These are phyloP conservation scores for Rhyacophila brunnea DNA, from an alignment of 1,140 invertebrate species.

Conservation along the genomic window DNA sequence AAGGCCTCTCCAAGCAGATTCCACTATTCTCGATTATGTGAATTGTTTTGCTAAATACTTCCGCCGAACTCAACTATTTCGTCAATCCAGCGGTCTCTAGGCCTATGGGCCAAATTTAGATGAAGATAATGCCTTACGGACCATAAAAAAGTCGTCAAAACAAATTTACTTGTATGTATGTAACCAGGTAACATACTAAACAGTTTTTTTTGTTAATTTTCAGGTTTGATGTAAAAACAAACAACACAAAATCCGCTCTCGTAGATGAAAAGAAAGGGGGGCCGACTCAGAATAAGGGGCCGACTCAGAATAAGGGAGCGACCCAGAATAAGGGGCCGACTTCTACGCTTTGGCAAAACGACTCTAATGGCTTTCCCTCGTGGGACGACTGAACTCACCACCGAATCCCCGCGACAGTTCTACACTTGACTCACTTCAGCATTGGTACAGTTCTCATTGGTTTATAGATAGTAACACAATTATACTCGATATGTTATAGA, in stretches of 20 bases:
- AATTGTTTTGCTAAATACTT: no score
- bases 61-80: no score
- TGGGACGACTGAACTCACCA: conserved; percentile 45
- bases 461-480: conserved; percentile 20
- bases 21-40: no score
- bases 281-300: no score
- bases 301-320: no score
- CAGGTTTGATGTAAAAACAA: conserved; percentile 45
- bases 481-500: conserved; percentile 2
- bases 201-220: background rate
- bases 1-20: no score
- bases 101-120: no score
- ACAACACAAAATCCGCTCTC: conserved; percentile 45
- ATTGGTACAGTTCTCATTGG: background rate
- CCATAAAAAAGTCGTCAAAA: no score
- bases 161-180: no score
- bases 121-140: no score
- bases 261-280: conserved; percentile 29
- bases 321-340: conserved; percentile 25
- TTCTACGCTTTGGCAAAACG: conserved; percentile 34
- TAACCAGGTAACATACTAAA: no score
- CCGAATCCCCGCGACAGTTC: background rate
- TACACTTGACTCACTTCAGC: background rate
- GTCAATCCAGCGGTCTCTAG: no score
- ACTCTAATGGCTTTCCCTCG: conserved; percentile 43